Conservation (phyloP, 2,888 invertebrate genomes). For the Alloplasta piceator region DNA sequence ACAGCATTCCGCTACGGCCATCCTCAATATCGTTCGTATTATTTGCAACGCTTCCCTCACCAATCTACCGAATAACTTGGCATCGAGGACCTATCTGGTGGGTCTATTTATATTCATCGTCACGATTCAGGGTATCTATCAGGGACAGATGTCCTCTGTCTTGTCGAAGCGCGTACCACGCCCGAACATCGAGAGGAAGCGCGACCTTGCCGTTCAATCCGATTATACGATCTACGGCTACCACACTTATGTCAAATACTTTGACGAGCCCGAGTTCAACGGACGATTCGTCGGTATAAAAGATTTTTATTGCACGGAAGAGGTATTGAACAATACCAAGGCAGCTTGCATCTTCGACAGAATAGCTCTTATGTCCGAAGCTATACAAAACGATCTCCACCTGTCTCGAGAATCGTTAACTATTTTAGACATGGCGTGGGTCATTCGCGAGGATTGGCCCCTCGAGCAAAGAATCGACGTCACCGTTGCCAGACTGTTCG, state of each 20-base stretch:
- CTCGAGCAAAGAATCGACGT: background rate
- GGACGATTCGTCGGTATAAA: background rate
- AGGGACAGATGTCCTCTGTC: constrained; percentile 10
- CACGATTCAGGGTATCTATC: background rate
- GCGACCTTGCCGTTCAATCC: background rate
- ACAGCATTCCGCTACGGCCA: background rate
- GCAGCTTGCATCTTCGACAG: background rate
- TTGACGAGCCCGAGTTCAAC: background rate
- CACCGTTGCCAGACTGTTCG: background rate
- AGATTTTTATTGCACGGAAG: background rate
- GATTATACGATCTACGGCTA: constrained; percentile 2
- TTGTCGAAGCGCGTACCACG: background rate
- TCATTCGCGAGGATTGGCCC: background rate
- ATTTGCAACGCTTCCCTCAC: background rate
- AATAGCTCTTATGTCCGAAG: background rate
- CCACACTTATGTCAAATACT: background rate
- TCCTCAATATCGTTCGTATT: constrained; percentile 3
- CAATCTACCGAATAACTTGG: background rate
- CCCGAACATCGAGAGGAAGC: background rate
- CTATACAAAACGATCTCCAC: background rate
- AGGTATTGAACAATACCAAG: background rate
- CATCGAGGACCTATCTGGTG: constrained; percentile 4
- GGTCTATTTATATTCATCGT: constrained; percentile 12
- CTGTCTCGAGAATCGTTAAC: background rate
- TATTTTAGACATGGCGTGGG: background rate